Percentiles rank a stretch among this genome's conserved stretches.
Evolutionary conservation across 2,113 vertebrate genomes (phyloP).

Genomic region (Oenanthe oenanthe): DNA sequence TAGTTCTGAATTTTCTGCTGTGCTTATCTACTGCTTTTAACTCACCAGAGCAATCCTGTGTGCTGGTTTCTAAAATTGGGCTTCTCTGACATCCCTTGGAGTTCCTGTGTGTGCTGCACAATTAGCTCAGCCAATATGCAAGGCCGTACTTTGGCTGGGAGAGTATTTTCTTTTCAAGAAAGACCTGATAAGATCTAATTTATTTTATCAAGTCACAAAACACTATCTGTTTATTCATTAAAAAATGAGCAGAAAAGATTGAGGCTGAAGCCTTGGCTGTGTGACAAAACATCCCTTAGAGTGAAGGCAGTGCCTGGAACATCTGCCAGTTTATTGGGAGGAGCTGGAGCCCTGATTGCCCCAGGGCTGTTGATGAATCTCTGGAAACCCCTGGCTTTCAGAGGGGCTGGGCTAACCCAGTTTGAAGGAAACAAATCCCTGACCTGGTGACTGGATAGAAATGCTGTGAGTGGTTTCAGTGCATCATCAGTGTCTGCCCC

Average conservation of each 20-base stretch:
- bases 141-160: not conserved
- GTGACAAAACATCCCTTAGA: not conserved
- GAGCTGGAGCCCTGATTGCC: not conserved
- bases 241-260: not conserved
- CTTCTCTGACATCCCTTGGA: not conserved
- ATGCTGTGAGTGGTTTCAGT: rapidly evolving
- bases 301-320: not conserved
- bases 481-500: not conserved
- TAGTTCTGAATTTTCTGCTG: not conserved
- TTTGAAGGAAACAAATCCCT: not conserved
- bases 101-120: not conserved
- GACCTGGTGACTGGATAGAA: not conserved
- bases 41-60: not conserved
- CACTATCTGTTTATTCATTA: not conserved
- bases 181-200: not conserved
- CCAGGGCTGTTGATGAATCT: not conserved
- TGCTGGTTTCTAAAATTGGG: conserved; percentile 1
- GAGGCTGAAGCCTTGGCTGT: not conserved
- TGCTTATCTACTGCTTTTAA: not conserved
- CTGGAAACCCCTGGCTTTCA: not conserved
- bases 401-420: not conserved
- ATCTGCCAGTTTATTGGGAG: not conserved
- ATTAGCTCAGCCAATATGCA: not conserved
- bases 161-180: not conserved
- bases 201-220: not conserved